A percentile compares a stretch with the other conserved stretches of the same genome.
Evolutionary conservation across 2,113 vertebrate species (phyloP).

Genomic region (Orthonyx spaldingii): DNA sequence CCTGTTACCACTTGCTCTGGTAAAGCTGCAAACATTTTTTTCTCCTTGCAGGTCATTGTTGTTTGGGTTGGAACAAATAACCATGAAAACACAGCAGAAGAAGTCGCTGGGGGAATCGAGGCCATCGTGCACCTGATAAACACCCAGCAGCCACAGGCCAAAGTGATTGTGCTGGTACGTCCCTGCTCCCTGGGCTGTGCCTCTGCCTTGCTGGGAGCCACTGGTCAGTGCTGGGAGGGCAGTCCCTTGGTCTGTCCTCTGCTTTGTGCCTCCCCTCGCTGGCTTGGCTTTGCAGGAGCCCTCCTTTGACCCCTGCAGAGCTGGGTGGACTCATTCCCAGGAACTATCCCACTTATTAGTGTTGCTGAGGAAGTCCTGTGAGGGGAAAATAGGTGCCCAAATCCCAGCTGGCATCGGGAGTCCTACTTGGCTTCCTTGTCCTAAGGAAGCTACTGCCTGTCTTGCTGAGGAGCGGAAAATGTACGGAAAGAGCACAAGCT

Average conservation of each 20-base stretch:
- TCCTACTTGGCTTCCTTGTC: background rate
- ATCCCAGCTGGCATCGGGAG: background rate
- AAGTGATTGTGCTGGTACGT: slow-evolving; percentile 89
- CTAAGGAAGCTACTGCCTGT: background rate
- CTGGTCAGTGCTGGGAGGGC: accelerated
- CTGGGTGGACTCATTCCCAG: accelerated
- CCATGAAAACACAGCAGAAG: slow-evolving; percentile 89
- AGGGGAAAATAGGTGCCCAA: background rate
- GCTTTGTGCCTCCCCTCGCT: background rate
- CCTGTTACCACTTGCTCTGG: accelerated
- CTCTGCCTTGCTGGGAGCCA: background rate
- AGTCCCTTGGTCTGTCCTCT: background rate
- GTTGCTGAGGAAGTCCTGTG: no score
- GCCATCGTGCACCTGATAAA: slow-evolving; percentile 87
- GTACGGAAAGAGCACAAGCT: background rate
- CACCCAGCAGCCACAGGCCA: slow-evolving; percentile 86
- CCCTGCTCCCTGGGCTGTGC: background rate
- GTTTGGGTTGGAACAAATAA: slow-evolving; percentile 98
- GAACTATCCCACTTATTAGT: accelerated
- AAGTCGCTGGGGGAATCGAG: slow-evolving; percentile 91
- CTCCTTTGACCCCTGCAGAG: background rate
- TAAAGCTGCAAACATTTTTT: background rate
- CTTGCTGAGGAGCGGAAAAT: background rate
- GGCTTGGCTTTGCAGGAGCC: background rate
- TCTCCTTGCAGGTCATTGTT: slow-evolving; percentile 83